phyloP scores from a whole-genome alignment of 2,888 invertebrate species.

The Drosophila nigritarsus region DNA sequence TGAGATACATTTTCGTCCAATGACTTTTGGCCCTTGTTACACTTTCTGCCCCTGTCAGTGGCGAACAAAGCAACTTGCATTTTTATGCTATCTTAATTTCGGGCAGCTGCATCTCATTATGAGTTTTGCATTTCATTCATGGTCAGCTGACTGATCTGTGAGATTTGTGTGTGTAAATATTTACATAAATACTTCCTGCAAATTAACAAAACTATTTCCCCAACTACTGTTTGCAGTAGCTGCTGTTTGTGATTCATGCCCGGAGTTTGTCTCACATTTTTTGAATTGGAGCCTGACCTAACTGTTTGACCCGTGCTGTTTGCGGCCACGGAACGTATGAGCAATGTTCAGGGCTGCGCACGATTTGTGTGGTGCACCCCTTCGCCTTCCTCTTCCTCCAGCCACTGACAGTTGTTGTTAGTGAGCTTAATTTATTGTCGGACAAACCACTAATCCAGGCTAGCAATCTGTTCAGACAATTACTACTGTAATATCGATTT shows the following conservation, averaged over 20 bases:
- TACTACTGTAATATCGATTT: conserved; percentile 27
- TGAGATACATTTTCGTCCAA: conserved; percentile 50
- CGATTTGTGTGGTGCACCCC: conserved; percentile 56
- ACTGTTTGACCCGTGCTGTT: conserved; percentile 56
- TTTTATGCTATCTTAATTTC: conserved; percentile 41
- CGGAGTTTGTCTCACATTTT: conserved; percentile 61
- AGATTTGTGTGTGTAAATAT: conserved; percentile 38
- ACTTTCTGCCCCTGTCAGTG: conserved; percentile 64
- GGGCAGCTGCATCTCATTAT: conserved; percentile 56
- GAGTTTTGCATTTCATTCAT: conserved; percentile 70
- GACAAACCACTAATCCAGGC: conserved; percentile 20
- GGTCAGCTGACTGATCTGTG: conserved; percentile 58
- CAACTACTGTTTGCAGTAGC: conserved; percentile 21
- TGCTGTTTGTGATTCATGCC: conserved; percentile 15
- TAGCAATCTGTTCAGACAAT: conserved; percentile 29
- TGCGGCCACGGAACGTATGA: conserved; percentile 57
- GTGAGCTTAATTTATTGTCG: conserved; percentile 42
- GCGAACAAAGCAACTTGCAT: conserved; percentile 43
- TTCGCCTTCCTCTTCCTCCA: background rate
- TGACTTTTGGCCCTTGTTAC: conserved; percentile 63
- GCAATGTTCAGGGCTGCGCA: conserved; percentile 47
- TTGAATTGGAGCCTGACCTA: conserved; percentile 39
- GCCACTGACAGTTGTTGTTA: conserved; percentile 31
- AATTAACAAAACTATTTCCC: conserved; percentile 52
- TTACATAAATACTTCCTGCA: conserved; percentile 56